These are phyloP conservation scores for Ricordea florida DNA, from an alignment of 92 coral and sea anemone genomes.

Conservation along the genomic window DNA sequence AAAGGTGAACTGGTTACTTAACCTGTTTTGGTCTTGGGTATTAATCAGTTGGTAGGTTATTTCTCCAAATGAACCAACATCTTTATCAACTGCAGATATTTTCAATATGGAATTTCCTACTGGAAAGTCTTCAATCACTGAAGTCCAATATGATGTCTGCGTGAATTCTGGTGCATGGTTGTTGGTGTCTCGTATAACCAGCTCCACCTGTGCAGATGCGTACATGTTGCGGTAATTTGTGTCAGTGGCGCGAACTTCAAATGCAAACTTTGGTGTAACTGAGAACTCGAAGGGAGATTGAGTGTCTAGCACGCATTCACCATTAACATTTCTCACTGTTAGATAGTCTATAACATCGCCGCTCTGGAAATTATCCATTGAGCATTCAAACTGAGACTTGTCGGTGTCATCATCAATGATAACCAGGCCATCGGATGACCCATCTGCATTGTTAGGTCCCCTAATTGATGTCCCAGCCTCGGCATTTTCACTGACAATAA, in stretches of 20 bases:
- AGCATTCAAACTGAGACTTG: slow-evolving; percentile 51
- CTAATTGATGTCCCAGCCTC: slow-evolving; percentile 37
- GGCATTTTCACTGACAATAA: slow-evolving; percentile 38
- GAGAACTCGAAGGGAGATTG: slow-evolving; percentile 44
- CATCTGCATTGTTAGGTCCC: slow-evolving; percentile 4
- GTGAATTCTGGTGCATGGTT: slow-evolving; percentile 72
- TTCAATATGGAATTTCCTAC: slow-evolving; percentile 52
- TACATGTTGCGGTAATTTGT: slow-evolving; percentile 59
- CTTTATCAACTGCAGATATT: slow-evolving; percentile 71
- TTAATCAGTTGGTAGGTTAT: slow-evolving; percentile 63
- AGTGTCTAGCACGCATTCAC: slow-evolving; percentile 72
- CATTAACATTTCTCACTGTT: slow-evolving; percentile 23
- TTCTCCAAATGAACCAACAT: slow-evolving; percentile 78
- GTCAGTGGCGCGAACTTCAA: slow-evolving; percentile 82
- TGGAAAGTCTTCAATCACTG: slow-evolving; percentile 59
- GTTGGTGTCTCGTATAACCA: slow-evolving; percentile 72
- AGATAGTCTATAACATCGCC: slow-evolving; percentile 41
- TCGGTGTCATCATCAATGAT: slow-evolving; percentile 66
- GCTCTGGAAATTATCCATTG: slow-evolving; percentile 57
- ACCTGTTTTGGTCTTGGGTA: slow-evolving; percentile 28
- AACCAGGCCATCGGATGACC: slow-evolving; percentile 45
- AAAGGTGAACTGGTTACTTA: background rate
- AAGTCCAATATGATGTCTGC: slow-evolving; percentile 61
- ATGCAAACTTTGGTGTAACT: slow-evolving; percentile 53
- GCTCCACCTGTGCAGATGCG: slow-evolving; percentile 69